Conservation (phyloP, 2,888 invertebrate species). For the Tryphoninae sp. region DNA sequence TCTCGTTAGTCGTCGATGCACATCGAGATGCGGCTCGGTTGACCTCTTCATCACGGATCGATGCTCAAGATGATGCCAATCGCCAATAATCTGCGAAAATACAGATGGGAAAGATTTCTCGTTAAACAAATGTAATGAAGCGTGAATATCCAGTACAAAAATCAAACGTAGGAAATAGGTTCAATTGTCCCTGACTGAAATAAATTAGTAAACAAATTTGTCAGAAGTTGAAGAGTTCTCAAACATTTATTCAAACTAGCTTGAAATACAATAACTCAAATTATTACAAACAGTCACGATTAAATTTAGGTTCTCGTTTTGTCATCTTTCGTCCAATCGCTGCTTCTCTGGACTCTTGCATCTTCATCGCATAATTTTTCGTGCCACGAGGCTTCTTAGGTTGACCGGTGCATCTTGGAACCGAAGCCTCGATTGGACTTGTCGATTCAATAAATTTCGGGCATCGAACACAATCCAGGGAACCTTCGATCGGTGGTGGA, state of each 20-base stretch:
- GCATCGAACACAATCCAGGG: not conserved
- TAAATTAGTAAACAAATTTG: not conserved
- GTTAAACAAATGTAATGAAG: conserved; percentile 1
- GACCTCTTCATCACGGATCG: conserved; percentile 91
- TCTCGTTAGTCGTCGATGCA: conserved; percentile 87
- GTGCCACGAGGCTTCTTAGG: conserved; percentile 16
- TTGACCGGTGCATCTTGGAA: conserved; percentile 9
- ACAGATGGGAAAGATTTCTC: conserved; percentile 20
- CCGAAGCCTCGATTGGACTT: not conserved
- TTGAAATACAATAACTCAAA: too few species aligned
- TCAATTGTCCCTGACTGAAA: not conserved
- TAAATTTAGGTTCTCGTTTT: conserved; percentile 23
- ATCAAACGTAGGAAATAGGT: not conserved
- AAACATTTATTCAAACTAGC: conserved; percentile 18
- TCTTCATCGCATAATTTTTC: conserved; percentile 63
- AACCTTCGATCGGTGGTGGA: conserved; percentile 51
- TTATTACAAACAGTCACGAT: not conserved
- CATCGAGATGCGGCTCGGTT: conserved; percentile 86
- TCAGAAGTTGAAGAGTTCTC: not conserved
- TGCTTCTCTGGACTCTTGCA: conserved; percentile 56
- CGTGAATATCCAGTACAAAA: not conserved
- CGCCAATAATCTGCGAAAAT: conserved; percentile 90
- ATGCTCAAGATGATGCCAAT: conserved; percentile 94
- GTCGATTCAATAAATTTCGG: not conserved
- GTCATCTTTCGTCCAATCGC: conserved; percentile 17